Conservation (phyloP, 1,140 invertebrate species). For the Dolichoris vasculosae region DNA sequence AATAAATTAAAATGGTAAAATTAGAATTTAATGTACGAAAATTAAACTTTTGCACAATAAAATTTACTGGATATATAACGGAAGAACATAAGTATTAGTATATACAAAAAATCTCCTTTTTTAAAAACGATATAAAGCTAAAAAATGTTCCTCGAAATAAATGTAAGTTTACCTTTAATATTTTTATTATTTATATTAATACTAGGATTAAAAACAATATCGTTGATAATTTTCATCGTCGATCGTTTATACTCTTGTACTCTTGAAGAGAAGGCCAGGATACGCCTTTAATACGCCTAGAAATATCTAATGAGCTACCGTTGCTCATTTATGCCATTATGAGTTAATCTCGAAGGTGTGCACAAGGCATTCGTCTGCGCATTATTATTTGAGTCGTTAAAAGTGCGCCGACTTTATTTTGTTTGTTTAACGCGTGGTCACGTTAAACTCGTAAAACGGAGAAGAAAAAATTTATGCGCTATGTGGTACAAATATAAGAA, state of each 20-base stretch:
- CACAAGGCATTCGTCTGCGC: conserved; percentile 44
- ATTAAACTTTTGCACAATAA: conserved; percentile 19
- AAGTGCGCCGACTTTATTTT: conserved; percentile 63
- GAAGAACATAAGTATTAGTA: conserved; percentile 13
- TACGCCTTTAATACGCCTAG: neutral
- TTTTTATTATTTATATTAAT: neutral
- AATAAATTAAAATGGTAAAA: conserved; percentile 4
- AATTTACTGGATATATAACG: neutral
- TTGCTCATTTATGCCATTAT: conserved; percentile 53
- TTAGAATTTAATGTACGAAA: conserved; percentile 17
- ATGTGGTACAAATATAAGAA: neutral
- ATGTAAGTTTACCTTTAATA: neutral
- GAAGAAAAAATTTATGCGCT: neutral
- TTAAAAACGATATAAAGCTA: neutral
- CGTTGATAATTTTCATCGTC: neutral
- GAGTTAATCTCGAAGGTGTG: conserved; percentile 60
- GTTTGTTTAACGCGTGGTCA: conserved; percentile 56
- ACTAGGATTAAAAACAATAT: neutral
- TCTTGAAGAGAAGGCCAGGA: neutral
- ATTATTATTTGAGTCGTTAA: conserved; percentile 67
- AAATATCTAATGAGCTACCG: neutral
- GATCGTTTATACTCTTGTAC: neutral
- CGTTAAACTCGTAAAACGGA: conserved; percentile 59
- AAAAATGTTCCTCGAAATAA: neutral
- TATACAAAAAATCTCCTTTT: neutral